A percentile compares a stretch with the other conserved stretches of the same genome.
Conservation (phyloP, 2,113 vertebrate species). For the Antigone vipio region DNA sequence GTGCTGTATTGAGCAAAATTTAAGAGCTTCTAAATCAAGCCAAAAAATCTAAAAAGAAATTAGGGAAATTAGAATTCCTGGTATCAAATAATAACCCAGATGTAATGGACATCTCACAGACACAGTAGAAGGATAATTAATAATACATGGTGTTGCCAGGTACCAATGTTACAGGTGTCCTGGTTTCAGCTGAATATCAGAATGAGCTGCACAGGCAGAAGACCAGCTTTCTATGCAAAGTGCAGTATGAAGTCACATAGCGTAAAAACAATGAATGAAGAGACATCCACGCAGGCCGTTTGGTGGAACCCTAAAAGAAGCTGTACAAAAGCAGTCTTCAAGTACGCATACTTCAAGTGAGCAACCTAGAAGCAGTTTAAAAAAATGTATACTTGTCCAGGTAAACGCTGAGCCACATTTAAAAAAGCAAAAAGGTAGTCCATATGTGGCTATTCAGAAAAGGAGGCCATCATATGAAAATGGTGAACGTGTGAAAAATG, state of each 20-base stretch:
- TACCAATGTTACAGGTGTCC: not conserved
- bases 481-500: not conserved
- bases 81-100: not conserved
- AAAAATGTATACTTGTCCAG: not conserved
- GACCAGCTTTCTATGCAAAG: not conserved
- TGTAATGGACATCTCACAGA: not conserved
- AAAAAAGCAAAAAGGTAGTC: not conserved
- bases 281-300: not conserved
- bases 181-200: not conserved
- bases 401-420: not conserved
- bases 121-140: not conserved
- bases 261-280: not conserved
- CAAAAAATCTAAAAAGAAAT: not conserved
- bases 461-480: not conserved
- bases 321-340: not conserved
- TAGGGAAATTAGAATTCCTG: not conserved
- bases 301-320: not conserved
- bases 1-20: not conserved
- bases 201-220: not conserved
- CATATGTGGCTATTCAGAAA: not conserved
- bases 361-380: not conserved
- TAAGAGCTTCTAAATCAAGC: not conserved
- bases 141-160: not conserved
- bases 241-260: not conserved
- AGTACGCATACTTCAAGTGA: not conserved